Base-by-base conservation (phyloP, 1,140 invertebrate genomes). In the Drosophila bipectinata region DNA sequence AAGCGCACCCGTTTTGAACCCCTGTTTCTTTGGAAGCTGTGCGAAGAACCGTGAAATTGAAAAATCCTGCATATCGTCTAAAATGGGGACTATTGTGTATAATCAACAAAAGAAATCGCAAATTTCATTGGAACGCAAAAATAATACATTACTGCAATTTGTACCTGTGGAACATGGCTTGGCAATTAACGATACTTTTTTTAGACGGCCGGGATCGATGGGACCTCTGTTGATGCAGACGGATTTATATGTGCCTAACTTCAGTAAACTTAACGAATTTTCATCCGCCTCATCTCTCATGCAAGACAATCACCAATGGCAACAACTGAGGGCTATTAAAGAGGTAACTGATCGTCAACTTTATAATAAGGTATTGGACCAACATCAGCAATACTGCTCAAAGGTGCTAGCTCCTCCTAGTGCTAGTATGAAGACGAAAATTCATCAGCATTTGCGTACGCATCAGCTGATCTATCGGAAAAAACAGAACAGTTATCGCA, bases 311-410 rank as follows among this genome's bases (percentile, higher is more conserved):
- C 45, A 87, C 44, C 68, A 91, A 18, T 92, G 91, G 91, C 79
- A 90, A n/a, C 77, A 85, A 28, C 12, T 92, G 39, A 51, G 85
- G 5, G 79, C 88, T 26, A 88, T 92, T 14, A 91, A 91, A 37
- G 91, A 92, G 44, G 72, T 82, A 24, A 90, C 84, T 5, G 91
- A 92, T 56, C 60, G 81, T 2, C 81, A 92, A 54, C 63, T 92
- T 4, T 92, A 90, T 39, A 48, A 79, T 53, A 83, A 79, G 56
- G 77, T 92, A 9, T 49, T 83, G 2, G 3, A 21, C 3, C 85
- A 90, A 21, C 89, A 89, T 39, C 76, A 88, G 47, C 73, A 88
- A 9, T 62, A 62, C 0, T 54, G 72, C 15, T 10, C 7, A 24
- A 54, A 66, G 1, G 53, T 61, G 4, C 61, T 58, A 58, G 7